Evolutionary conservation across 2,888 invertebrate species (phyloP).

Genomic region (Scaeva pyrastri): DNA sequence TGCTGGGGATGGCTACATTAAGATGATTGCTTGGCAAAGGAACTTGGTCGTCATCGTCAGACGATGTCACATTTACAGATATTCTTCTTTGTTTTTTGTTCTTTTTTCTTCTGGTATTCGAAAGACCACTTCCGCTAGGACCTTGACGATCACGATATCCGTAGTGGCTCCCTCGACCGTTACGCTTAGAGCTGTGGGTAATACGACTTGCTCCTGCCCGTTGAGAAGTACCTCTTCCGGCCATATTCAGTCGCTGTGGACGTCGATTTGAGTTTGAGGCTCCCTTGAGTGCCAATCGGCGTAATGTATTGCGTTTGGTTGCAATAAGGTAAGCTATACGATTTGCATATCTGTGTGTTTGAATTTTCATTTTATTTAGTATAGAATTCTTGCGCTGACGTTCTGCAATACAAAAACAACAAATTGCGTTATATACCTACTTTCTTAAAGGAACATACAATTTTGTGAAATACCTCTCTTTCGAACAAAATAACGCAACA

Average conservation of each 20-base stretch:
- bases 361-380: constrained; percentile 82
- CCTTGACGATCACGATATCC: constrained; percentile 66
- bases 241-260: constrained; percentile 77
- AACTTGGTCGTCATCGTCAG: constrained; percentile 64
- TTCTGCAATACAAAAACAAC: constrained; percentile 80
- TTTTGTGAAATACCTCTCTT: constrained; percentile 52
- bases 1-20: constrained; percentile 87
- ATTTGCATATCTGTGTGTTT: constrained; percentile 86
- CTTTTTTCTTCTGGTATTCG: constrained; percentile 75
- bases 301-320: constrained; percentile 88
- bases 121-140: constrained; percentile 63
- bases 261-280: constrained; percentile 80
- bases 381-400: constrained; percentile 83
- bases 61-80: constrained; percentile 47
- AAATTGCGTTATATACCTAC: background rate
- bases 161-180: constrained; percentile 55
- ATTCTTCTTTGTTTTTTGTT: constrained; percentile 73
- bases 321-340: constrained; percentile 90
- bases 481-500: constrained; percentile 62
- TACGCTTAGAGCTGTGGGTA: constrained; percentile 61
- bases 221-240: constrained; percentile 51
- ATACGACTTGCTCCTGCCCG: constrained; percentile 43
- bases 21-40: constrained; percentile 55
- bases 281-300: constrained; percentile 87
- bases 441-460: background rate